phyloP scores from a whole-genome alignment of 2,113 vertebrate species.

The Setophaga coronata region DNA sequence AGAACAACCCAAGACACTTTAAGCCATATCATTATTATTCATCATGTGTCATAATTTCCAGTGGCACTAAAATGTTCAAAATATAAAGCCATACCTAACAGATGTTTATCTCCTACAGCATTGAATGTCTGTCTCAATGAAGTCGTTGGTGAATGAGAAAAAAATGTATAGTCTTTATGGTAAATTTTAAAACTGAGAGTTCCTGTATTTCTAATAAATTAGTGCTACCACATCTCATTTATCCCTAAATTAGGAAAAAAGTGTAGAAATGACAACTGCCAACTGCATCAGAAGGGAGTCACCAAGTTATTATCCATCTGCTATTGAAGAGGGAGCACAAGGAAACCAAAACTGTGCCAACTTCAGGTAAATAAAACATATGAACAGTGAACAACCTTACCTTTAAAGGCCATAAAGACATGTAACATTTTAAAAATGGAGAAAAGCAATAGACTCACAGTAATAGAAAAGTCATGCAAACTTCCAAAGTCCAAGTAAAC shows the following conservation, averaged over 20 bases:
- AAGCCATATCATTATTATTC: background rate
- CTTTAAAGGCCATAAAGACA: background rate
- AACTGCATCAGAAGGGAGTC: background rate
- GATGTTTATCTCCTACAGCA: background rate
- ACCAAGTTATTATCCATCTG: background rate
- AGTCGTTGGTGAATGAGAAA: background rate
- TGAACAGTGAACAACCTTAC: background rate
- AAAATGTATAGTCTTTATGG: fast-evolving
- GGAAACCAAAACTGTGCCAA: background rate
- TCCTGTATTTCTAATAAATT: background rate
- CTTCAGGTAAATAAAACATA: background rate
- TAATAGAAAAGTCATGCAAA: fast-evolving
- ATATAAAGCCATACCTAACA: background rate
- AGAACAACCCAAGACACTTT: background rate
- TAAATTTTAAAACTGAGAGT: background rate
- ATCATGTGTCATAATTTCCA: background rate
- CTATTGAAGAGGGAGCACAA: background rate
- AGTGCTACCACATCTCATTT: background rate
- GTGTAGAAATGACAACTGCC: background rate
- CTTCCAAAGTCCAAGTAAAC: background rate
- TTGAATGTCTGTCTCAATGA: background rate
- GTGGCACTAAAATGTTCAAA: background rate
- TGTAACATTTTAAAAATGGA: background rate
- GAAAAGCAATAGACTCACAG: fast-evolving
- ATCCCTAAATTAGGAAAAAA: background rate